Evolutionary conservation across 1,140 invertebrate species (phyloP).

Genomic region (Luehdorfia chinensis): DNA sequence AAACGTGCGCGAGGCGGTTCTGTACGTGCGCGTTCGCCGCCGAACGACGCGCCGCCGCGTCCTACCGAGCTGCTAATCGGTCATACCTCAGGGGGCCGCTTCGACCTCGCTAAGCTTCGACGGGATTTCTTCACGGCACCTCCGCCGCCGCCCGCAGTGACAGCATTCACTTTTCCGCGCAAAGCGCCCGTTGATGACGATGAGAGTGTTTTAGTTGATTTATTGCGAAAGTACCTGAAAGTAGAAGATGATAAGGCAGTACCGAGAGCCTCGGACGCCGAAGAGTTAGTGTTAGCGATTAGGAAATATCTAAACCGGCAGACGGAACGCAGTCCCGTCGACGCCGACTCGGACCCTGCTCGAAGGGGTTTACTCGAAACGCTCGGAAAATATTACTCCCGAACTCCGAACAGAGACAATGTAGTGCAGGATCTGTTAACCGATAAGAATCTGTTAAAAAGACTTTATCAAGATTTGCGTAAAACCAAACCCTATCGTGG

Average conservation of each 20-base stretch:
- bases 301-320: slow-evolving; percentile 78
- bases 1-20: slow-evolving; percentile 80
- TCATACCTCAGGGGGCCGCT: slow-evolving; percentile 78
- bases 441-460: slow-evolving; percentile 83
- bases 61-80: slow-evolving; percentile 74
- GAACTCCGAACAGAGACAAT: slow-evolving; percentile 80
- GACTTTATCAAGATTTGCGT: slow-evolving; percentile 83
- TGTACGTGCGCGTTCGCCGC: slow-evolving; percentile 80
- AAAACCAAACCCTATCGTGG: slow-evolving; percentile 82
- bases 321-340: slow-evolving; percentile 37
- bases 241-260: slow-evolving; percentile 58
- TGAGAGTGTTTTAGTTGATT: slow-evolving; percentile 79
- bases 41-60: slow-evolving; percentile 77
- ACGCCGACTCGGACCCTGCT: slow-evolving; percentile 74
- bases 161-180: slow-evolving; percentile 31
- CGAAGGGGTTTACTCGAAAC: slow-evolving; percentile 81
- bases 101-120: slow-evolving; percentile 82
- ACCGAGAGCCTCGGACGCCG: slow-evolving; percentile 76
- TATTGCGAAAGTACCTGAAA: slow-evolving; percentile 83
- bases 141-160: slow-evolving; percentile 45
- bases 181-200: slow-evolving; percentile 61
- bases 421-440: slow-evolving; percentile 84
- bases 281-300: slow-evolving; percentile 81
- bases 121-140: slow-evolving; percentile 79
- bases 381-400: slow-evolving; percentile 81